phyloP scores from a whole-genome alignment of 2,113 vertebrate genomes.

The Lagenorhynchus albirostris region DNA sequence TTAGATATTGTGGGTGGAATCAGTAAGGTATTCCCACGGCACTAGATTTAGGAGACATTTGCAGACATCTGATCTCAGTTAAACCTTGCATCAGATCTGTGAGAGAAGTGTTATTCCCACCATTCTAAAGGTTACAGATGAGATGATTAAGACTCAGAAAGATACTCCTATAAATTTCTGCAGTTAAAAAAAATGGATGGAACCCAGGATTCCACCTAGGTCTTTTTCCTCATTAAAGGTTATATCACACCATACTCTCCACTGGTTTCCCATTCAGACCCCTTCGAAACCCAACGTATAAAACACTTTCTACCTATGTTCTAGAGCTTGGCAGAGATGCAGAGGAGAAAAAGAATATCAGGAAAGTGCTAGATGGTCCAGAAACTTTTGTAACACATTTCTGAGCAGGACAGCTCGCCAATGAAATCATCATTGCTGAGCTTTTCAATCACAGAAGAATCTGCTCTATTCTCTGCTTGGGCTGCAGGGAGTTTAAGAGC shows the following conservation, averaged over 20 bases:
- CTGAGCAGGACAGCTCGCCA: neutral
- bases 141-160: neutral
- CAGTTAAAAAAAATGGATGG: neutral
- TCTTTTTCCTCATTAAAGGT: neutral
- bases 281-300: neutral
- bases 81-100: neutral
- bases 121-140: neutral
- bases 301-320: neutral
- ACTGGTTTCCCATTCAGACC: neutral
- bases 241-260: neutral
- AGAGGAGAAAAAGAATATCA: neutral
- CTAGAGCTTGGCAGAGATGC: neutral
- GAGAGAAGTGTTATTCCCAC: neutral
- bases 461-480: neutral
- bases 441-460: neutral
- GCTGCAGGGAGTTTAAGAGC: neutral
- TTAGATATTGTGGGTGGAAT: neutral
- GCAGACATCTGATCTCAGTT: neutral
- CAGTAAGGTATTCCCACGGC: neutral
- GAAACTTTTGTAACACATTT: constrained; percentile 3
- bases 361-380: neutral
- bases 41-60: neutral
- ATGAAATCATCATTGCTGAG: neutral
- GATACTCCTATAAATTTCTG: neutral
- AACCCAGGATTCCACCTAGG: neutral